Base-by-base conservation (phyloP, 2,888 invertebrate species). In the Drosophila parthenogenetica region DNA sequence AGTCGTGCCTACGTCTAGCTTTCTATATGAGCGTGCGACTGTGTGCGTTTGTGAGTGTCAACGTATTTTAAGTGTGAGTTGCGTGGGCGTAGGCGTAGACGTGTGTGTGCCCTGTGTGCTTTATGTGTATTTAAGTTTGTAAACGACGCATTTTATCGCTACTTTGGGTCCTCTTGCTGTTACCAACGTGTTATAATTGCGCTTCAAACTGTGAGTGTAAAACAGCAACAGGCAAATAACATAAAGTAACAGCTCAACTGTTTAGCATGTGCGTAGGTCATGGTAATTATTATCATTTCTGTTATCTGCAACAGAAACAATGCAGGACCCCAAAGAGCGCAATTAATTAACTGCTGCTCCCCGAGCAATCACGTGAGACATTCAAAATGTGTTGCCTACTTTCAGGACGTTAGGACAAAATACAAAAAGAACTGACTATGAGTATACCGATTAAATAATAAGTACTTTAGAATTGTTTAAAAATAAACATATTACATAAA, bases 311-410 rank as follows among this genome's bases (percentile, higher is more conserved):
- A 16, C 35, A 22, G 35, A 35, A 29, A 29, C 29, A 29, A 29
- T 51, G 35, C 48, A 35, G n/a, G 32, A 13, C 50, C 71, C 37
- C 71, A 40, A 51, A 46, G 58, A 43, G 40, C 45, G 35, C 51
- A 81, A 73, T 77, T 81, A 73, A 73, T 77, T 69, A 68, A 67
- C 50, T 58, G 78, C 53, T 46, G 35, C 49, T 43, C 65, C 37
- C 43, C 22, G 39, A 40, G 48, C 55, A 50, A 69, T 61, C 61
- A 61, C 61, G 63, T 53, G 51, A 10, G 43, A 43, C 67, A 53
- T 63, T 48, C 14, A 60, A 70, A 55, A 35, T 63, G 46, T 69
- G 61, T 64, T 54, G 60, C 50, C 50, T 64, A 50, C 55, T 46
- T 60, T 14, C 39, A 58, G 57, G 48, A 40, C 16, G 10, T 1